phyloP scores from a whole-genome alignment of 2,113 vertebrate species.

The Leptobrachium leishanense region DNA sequence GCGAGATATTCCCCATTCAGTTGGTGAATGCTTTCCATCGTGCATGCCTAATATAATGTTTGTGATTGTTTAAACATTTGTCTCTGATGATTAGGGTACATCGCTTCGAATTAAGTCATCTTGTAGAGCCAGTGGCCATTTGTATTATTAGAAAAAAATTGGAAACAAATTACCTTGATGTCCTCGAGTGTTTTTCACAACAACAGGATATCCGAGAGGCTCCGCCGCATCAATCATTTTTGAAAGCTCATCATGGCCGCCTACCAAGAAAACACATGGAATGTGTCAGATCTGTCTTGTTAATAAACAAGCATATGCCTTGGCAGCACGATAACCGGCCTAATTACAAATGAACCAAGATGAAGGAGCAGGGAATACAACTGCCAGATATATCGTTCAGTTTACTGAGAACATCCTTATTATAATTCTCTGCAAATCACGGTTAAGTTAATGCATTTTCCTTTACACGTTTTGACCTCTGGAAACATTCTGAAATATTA shows the following conservation, averaged over 20 bases:
- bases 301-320: neutral
- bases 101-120: too few relatives aligned
- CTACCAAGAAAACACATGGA: conserved; percentile 61
- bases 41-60: too few relatives aligned
- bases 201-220: conserved; percentile 85
- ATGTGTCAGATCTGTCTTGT: neutral
- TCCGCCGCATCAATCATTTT: conserved; percentile 91
- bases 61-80: too few relatives aligned
- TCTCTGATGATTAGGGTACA: too few relatives aligned
- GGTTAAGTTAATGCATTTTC: neutral
- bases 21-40: too few relatives aligned
- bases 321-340: neutral
- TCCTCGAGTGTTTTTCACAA: conserved; percentile 89
- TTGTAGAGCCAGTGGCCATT: too few relatives aligned
- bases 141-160: too few relatives aligned
- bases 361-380: neutral
- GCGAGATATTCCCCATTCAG: too few relatives aligned
- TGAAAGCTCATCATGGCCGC: conserved; percentile 86
- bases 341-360: neutral
- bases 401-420: neutral
- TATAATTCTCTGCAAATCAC: neutral
- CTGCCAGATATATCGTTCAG: neutral
- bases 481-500: too few relatives aligned
- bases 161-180: conserved; percentile 73
- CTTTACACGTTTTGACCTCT: neutral